Evolutionary conservation across 2,797 vertebrate species (phyloP).

Genomic region (Protonibea diacanthus): DNA sequence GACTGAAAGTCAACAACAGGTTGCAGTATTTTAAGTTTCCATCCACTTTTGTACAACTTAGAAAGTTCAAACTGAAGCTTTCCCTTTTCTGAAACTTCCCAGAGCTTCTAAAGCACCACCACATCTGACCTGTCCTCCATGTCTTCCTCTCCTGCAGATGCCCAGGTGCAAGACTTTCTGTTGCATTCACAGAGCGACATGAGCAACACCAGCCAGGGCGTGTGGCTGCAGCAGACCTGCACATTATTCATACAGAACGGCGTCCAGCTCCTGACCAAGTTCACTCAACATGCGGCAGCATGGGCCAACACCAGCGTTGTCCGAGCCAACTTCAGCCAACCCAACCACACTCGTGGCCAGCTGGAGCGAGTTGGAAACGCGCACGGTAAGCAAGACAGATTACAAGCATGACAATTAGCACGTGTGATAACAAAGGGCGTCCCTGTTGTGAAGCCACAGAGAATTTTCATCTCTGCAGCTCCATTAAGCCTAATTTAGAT

Average conservation of each 20-base stretch:
- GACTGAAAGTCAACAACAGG: background rate
- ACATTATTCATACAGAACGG: constrained; percentile 84
- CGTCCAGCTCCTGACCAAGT: constrained; percentile 82
- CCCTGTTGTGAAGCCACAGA: background rate
- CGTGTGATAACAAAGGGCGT: background rate
- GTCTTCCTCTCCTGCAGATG: constrained; percentile 74
- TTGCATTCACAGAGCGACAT: constrained; percentile 56
- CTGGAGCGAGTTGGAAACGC: constrained; percentile 52
- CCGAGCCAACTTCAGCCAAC: constrained; percentile 83
- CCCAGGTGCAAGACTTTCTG: constrained; percentile 82
- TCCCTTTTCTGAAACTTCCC: background rate
- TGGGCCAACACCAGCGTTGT: constrained; percentile 90
- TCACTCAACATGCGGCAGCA: constrained; percentile 72
- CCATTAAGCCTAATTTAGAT: background rate
- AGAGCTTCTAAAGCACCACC: background rate
- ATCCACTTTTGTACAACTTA: background rate
- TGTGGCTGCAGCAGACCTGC: constrained; percentile 85
- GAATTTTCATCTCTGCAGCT: background rate
- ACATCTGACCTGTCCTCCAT: background rate
- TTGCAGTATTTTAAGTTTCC: background rate
- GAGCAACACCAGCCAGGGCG: constrained; percentile 76
- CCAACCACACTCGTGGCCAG: constrained; percentile 68
- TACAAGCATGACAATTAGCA: background rate
- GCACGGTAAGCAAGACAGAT: constrained; percentile 43
- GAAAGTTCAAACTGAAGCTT: background rate